Evolutionary conservation across 2,888 invertebrate species (phyloP).

Genomic region (Cremastinae sp.): DNA sequence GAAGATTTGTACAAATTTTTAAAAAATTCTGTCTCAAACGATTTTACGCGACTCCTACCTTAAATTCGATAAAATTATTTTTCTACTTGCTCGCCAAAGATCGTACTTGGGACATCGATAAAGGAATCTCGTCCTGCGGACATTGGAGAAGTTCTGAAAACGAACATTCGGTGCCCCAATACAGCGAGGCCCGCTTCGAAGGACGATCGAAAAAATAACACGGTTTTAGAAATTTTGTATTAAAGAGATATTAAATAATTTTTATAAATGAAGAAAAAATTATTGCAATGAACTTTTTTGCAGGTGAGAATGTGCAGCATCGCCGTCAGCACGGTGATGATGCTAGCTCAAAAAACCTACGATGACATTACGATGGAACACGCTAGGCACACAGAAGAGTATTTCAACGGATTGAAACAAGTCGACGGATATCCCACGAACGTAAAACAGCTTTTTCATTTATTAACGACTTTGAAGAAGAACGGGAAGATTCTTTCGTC

Average conservation of each 20-base stretch:
- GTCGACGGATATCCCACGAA: conserved; percentile 61
- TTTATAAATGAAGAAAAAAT: too few species aligned
- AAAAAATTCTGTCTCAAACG: too few species aligned
- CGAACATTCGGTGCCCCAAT: conserved; percentile 59
- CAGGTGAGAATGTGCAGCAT: conserved; percentile 63
- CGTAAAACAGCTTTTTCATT: conserved; percentile 56
- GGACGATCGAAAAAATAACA: conserved; percentile 57
- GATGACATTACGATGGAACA: conserved; percentile 62
- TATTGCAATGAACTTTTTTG: too few species aligned
- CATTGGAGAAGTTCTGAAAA: conserved; percentile 57
- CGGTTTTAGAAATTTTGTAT: conserved; percentile 43
- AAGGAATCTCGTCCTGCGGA: conserved; percentile 9
- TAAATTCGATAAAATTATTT: too few species aligned
- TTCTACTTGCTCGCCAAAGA: not conserved
- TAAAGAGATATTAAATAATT: not conserved
- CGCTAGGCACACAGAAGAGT: conserved; percentile 59
- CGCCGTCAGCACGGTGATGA: conserved; percentile 64
- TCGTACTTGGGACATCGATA: conserved; percentile 3
- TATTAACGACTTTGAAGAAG: conserved; percentile 53
- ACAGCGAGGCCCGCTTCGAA: conserved; percentile 42
- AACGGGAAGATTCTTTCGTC: conserved; percentile 47
- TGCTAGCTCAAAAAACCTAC: conserved; percentile 59
- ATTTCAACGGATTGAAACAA: conserved; percentile 58
- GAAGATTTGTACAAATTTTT: too few species aligned
- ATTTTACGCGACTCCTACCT: too few species aligned